Percentiles rank a stretch among this genome's conserved stretches.
Evolutionary conservation across 2,113 vertebrate genomes (phyloP).

Genomic region (Todiramphus saurophagus): DNA sequence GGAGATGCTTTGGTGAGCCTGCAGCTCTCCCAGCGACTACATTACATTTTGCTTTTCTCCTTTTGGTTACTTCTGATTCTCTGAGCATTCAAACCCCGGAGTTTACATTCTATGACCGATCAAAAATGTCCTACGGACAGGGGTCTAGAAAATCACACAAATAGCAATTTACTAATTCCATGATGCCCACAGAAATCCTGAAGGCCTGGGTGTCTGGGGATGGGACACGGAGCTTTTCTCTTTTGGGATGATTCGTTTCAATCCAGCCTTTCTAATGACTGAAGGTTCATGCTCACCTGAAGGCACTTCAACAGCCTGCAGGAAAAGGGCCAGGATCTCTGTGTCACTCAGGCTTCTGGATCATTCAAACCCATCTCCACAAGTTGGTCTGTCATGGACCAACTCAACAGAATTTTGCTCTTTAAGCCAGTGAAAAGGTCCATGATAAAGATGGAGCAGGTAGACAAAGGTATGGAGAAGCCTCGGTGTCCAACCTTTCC

Average conservation of each 20-base stretch:
- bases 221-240: neutral
- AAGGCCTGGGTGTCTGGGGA: neutral
- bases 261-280: neutral
- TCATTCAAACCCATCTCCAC: neutral
- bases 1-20: neutral
- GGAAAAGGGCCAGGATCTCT: neutral
- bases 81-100: conserved; percentile 9
- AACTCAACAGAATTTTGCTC: neutral
- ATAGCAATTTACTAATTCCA: conserved; percentile 30
- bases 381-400: neutral
- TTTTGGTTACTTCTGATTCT: neutral
- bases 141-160: conserved; percentile 48
- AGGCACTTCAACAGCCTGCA: neutral
- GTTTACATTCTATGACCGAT: conserved; percentile 24
- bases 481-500: neutral
- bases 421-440: neutral
- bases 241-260: conserved; percentile 15
- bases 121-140: conserved; percentile 21
- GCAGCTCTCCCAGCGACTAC: neutral
- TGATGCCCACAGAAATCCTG: neutral
- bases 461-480: neutral
- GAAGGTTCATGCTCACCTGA: neutral
- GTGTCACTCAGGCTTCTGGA: neutral
- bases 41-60: neutral
- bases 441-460: neutral